Conservation (phyloP, 2,113 vertebrate species). For the Oceanites oceanicus region DNA sequence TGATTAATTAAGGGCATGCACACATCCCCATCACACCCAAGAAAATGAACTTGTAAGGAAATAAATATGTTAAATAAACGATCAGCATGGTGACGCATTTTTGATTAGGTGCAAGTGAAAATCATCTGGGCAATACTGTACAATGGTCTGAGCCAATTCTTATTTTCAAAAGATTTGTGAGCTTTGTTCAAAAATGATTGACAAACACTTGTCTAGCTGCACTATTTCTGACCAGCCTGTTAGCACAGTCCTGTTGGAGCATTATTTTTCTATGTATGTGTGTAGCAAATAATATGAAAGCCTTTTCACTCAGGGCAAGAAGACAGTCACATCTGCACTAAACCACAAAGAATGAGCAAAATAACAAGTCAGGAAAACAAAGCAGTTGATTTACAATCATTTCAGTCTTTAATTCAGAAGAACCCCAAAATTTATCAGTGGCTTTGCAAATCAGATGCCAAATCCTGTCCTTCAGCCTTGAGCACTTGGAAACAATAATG, state of each 20-base stretch:
- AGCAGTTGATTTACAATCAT: not conserved
- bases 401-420: not conserved
- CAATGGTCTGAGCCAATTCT: not conserved
- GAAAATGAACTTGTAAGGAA: not conserved
- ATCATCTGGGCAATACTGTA: not conserved
- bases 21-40: not conserved
- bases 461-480: not conserved
- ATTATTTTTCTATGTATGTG: not conserved
- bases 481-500: not conserved
- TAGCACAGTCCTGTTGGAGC: not conserved
- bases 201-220: not conserved
- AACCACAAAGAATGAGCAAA: not conserved
- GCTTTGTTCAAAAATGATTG: not conserved
- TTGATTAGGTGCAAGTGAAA: not conserved
- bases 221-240: not conserved
- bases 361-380: not conserved
- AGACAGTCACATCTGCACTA: not conserved
- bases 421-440: not conserved
- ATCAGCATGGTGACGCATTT: not conserved
- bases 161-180: not conserved
- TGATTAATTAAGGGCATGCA: not conserved
- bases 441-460: not conserved
- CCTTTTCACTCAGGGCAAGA: not conserved
- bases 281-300: not conserved
- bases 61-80: not conserved